Conservation (phyloP, 2,113 vertebrate genomes). For the Drymodes brunneopygia region DNA sequence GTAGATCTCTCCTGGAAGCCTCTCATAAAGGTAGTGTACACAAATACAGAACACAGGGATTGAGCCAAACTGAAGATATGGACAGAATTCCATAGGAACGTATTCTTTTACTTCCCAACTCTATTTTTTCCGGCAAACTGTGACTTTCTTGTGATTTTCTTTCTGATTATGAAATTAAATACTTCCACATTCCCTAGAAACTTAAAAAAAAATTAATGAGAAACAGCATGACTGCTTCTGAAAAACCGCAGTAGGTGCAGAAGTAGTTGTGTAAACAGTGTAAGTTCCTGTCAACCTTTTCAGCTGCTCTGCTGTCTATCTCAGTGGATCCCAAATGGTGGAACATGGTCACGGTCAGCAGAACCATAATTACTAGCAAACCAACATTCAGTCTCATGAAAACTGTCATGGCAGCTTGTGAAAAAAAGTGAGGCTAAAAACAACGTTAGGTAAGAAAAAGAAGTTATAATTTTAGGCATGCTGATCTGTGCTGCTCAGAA, state of each 20-base stretch:
- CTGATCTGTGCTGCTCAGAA: background rate
- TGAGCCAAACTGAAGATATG: background rate
- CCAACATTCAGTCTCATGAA: background rate
- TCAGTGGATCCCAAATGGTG: background rate
- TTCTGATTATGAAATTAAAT: background rate
- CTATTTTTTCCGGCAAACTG: background rate
- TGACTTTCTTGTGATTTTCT: background rate
- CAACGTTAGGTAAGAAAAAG: background rate
- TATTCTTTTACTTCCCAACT: background rate
- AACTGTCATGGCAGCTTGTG: background rate
- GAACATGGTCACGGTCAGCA: background rate
- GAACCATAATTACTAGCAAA: background rate
- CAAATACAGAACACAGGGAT: background rate
- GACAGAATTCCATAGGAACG: background rate
- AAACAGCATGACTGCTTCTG: background rate
- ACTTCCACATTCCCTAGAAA: background rate
- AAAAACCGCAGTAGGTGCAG: background rate
- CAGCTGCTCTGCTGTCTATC: background rate
- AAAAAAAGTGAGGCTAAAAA: background rate
- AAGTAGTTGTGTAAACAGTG: background rate
- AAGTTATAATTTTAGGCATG: background rate
- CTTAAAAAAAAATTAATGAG: background rate
- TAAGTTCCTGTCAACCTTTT: background rate
- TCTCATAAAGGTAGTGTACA: slow-evolving; percentile 75
- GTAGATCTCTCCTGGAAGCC: slow-evolving; percentile 87